Percentiles rank a stretch among this genome's conserved stretches.
phyloP scores from a whole-genome alignment of 2,888 invertebrate genomes.

The Incurvaria masculella region DNA sequence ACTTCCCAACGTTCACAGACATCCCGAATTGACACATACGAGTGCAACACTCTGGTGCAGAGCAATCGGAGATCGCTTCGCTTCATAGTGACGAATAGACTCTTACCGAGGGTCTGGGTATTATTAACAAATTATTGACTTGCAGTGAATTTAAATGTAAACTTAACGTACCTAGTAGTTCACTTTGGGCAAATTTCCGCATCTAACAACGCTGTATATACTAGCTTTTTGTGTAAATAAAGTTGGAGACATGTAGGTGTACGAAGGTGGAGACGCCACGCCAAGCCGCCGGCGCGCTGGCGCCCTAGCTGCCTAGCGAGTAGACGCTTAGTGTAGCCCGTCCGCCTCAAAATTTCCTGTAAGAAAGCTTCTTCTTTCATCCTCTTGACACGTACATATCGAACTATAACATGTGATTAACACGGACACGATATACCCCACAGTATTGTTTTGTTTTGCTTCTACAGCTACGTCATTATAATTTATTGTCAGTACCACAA shows the following conservation, averaged over 20 bases:
- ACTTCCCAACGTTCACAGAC: constrained; percentile 20
- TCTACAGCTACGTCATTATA: constrained; percentile 52
- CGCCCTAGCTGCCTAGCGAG: too few relatives aligned
- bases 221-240: constrained; percentile 52
- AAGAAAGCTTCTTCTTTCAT: neutral
- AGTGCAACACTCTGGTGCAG: too few relatives aligned
- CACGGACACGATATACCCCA: constrained; percentile 44
- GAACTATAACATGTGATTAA: constrained; percentile 53
- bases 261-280: too few relatives aligned
- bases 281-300: too few relatives aligned
- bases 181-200: constrained; percentile 47
- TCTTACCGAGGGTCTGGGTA: neutral
- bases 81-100: neutral
- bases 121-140: neutral
- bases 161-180: constrained; percentile 44
- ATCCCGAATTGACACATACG: too few relatives aligned
- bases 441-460: constrained; percentile 51
- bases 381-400: neutral
- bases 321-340: too few relatives aligned
- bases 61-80: neutral
- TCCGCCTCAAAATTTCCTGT: neutral
- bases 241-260: constrained; percentile 16
- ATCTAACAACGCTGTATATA: constrained; percentile 55
- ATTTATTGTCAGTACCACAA: neutral
- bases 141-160: constrained; percentile 32